A percentile compares a stretch with the other conserved stretches of the same genome.
Conservation (phyloP, 2,113 vertebrate genomes). For the Bubo blakistoni region DNA sequence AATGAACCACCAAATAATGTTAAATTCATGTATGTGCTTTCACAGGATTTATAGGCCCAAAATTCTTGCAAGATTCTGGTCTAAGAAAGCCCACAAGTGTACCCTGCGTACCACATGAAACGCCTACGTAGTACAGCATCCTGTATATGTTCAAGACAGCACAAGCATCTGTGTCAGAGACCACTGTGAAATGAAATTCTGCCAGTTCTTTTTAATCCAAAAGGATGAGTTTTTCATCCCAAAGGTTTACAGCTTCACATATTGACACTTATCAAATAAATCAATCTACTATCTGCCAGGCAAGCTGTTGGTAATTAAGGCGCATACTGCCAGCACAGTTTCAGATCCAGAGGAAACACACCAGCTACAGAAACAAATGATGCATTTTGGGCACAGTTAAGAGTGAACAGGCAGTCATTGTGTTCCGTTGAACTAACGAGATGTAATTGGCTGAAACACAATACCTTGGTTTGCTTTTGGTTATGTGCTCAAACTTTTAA, state of each 20-base stretch:
- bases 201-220: not conserved
- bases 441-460: not conserved
- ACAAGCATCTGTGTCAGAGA: not conserved
- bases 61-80: not conserved
- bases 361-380: not conserved
- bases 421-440: not conserved
- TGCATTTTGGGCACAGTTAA: not conserved
- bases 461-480: not conserved
- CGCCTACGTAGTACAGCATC: not conserved
- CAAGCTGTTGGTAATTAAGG: not conserved
- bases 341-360: not conserved
- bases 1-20: not conserved
- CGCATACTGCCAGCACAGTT: not conserved
- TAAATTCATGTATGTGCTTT: not conserved
- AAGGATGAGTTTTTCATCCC: not conserved
- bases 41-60: not conserved
- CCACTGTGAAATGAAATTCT: not conserved
- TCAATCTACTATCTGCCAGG: not conserved
- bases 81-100: not conserved
- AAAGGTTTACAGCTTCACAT: not conserved
- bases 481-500: not conserved
- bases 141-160: not conserved
- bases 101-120: not conserved
- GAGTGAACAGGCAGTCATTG: not conserved
- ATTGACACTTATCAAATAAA: not conserved